A percentile compares a stretch with the other conserved stretches of the same genome.
Evolutionary conservation across 2,113 vertebrate species (phyloP).

Genomic region (Nerophis ophidion): DNA sequence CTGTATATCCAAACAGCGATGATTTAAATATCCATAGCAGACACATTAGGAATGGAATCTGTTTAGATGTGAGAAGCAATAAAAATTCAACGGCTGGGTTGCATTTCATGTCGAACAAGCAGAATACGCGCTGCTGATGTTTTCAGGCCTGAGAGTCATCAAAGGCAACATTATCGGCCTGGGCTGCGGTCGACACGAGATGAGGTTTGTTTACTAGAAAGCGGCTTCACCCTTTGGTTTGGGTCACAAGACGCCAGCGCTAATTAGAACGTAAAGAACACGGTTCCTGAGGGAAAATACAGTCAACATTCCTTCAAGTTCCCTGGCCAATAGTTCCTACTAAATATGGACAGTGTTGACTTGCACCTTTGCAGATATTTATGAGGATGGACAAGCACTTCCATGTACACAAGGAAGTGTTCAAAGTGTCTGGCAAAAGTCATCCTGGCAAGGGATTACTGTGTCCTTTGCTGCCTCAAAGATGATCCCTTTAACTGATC

Average conservation of each 20-base stretch:
- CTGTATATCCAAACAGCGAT: neutral
- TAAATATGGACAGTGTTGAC: conserved; percentile 39
- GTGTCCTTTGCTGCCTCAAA: conserved; percentile 1
- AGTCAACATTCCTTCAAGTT: conserved; percentile 38
- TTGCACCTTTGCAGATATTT: conserved; percentile 48
- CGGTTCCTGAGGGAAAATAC: conserved; percentile 52
- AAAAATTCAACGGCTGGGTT: neutral
- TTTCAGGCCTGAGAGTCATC: conserved; percentile 3
- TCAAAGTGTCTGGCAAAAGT: conserved; percentile 10
- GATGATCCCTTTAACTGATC: conserved; percentile 47
- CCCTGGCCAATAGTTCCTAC: conserved; percentile 34
- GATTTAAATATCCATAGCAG: too few relatives aligned
- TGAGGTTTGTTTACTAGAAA: conserved; percentile 39
- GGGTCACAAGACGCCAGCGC: conserved; percentile 50
- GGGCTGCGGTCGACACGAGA: conserved; percentile 12
- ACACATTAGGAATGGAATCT: neutral
- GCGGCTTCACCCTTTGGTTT: conserved; percentile 22
- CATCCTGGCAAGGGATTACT: conserved; percentile 41
- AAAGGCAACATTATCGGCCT: conserved; percentile 19
- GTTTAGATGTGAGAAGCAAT: too few relatives aligned
- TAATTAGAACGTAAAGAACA: conserved; percentile 46
- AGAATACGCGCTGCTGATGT: conserved; percentile 9
- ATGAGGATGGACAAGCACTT: conserved; percentile 21
- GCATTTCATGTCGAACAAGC: neutral
- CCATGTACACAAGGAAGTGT: neutral